These are phyloP conservation scores for Trididemnum nubilum DNA, from an alignment of 23 tunicate genomes.

Conservation along the genomic window DNA sequence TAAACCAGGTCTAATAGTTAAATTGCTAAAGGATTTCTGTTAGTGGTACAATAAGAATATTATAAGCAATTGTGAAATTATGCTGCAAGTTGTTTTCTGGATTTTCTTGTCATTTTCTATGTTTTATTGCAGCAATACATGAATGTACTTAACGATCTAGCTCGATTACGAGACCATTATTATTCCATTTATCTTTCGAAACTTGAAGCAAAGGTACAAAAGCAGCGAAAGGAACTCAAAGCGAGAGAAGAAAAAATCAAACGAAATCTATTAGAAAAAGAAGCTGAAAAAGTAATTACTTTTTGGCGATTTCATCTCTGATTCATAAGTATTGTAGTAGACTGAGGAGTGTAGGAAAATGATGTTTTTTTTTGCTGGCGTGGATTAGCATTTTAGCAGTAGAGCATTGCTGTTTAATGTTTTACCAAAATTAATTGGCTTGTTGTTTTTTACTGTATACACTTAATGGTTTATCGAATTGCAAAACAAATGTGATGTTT, in stretches of 20 bases:
- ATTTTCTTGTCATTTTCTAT: not conserved
- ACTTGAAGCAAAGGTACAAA: slow-evolving; percentile 57
- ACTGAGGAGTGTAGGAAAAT: not conserved
- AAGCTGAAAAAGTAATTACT: slow-evolving; percentile 35
- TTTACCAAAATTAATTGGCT: too few relatives aligned
- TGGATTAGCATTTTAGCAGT: not conserved
- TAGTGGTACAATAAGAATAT: too few relatives aligned
- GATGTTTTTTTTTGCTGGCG: not conserved
- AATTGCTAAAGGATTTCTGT: too few relatives aligned
- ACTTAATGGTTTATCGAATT: too few relatives aligned
- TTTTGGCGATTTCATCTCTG: not conserved
- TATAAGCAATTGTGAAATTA: too few relatives aligned
- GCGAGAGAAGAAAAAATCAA: slow-evolving; percentile 40
- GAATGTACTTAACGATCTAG: slow-evolving; percentile 41
- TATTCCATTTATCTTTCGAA: slow-evolving; percentile 47
- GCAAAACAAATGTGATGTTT: too few relatives aligned
- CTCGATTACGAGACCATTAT: slow-evolving; percentile 53
- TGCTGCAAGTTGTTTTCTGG: too few relatives aligned
- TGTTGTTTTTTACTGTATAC: too few relatives aligned
- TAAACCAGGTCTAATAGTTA: too few relatives aligned
- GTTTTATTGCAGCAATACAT: slow-evolving; percentile 35
- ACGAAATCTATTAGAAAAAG: slow-evolving; percentile 17
- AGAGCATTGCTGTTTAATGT: too few relatives aligned
- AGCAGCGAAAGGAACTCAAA: slow-evolving; percentile 56
- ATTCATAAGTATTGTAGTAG: not conserved